Base-by-base conservation (phyloP, 2,888 invertebrate species). In the Sclerodermus sp. region DNA sequence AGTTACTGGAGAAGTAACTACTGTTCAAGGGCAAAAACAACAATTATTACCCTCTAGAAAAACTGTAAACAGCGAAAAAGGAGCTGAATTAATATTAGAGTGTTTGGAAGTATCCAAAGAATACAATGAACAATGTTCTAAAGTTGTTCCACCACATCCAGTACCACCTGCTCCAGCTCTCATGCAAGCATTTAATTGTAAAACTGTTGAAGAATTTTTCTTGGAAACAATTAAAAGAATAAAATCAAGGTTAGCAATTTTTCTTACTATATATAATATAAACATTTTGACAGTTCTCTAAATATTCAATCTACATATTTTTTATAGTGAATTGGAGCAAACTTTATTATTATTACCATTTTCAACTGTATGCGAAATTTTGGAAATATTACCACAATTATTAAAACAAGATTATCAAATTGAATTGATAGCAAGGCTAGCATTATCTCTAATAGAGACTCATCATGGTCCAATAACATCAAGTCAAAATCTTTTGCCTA, bases 21-120 rank as follows among this genome's bases (percentile, higher is more conserved):
- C 83, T 0, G 84, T 89, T 1, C 86, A 87, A 0, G 85, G 89
- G 1, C 82, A 91, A 50, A 88, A 88, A 0, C 89, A 89, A 42
- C 84, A 92, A 1, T 87, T 85, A 45, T 82, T 97, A 74, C 91
- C 97, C 0, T 90, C 94, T 0, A 88, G 89, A 67, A 95, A 94
- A 80, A 94, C 93, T 0, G 83, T 91, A 42, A 91, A 91, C 47
- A 91, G 91, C 49, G 91, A 94, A 74, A 90, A 87, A 83, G 90
- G 89, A 85, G 93, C 96, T 23, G 98, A 98, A 76, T 86, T 89
- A 45, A 86, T 99, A 59, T 81, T 96, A 67, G 97, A 98, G 78
- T 96, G 95, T 61, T 78, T 99, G 46, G 90, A 91, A 49, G 83
- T 93, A 44, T 86, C 87, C 15, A 82, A 83, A 64, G 82, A 85